A percentile compares a stretch with the other conserved stretches of the same genome.
Evolutionary conservation across 1,140 invertebrate species (phyloP).

Genomic region (Steinernema khuongi): DNA sequence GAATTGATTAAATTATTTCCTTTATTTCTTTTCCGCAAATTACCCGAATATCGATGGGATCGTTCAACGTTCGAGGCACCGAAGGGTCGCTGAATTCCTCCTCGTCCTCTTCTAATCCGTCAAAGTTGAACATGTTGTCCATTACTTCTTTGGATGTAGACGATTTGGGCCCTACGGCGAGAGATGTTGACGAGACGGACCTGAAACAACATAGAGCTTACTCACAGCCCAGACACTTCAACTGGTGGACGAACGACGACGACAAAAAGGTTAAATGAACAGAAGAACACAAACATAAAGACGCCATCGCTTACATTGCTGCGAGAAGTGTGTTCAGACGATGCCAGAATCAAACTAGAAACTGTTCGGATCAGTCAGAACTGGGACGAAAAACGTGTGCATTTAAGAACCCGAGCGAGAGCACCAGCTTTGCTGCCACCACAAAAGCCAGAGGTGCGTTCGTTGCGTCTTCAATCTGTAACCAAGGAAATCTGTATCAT

Average conservation of each 20-base stretch:
- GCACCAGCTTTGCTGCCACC: not conserved
- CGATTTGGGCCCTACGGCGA: not conserved
- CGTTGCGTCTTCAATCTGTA: not conserved
- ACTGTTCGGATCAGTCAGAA: not conserved
- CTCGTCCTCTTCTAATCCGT: not conserved
- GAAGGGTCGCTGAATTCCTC: not conserved
- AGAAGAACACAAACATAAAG: not conserved
- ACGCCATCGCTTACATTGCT: not conserved
- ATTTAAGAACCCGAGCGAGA: not conserved
- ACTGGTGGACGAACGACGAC: not conserved
- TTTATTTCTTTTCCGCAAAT: not conserved
- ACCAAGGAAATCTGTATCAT: not conserved
- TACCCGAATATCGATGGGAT: not conserved
- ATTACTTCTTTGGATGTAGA: not conserved
- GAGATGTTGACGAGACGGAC: not conserved
- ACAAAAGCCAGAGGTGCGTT: not conserved
- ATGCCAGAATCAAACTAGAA: no score
- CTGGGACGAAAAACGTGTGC: not conserved
- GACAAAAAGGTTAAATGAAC: not conserved
- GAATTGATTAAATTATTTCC: slow-evolving; percentile 70
- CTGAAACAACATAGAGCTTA: not conserved
- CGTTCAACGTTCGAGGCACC: not conserved
- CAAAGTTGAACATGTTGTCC: not conserved
- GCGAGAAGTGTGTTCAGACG: not conserved
- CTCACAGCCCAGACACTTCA: not conserved